Base-by-base conservation (phyloP, 53 echinoderm and acorn worm species). In the Zoroaster sp. region DNA sequence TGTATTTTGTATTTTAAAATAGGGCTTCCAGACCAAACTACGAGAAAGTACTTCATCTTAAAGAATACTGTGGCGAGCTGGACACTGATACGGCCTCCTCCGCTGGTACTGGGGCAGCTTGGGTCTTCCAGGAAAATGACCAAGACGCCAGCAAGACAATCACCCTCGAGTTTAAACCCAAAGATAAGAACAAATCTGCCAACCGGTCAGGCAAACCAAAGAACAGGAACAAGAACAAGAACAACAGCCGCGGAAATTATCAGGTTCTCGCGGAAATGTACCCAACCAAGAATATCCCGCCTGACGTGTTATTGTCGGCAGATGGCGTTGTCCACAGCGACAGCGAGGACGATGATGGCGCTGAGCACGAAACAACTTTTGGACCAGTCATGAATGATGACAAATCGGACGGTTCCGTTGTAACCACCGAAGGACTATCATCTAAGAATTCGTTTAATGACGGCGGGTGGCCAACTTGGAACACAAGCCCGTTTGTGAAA, bases 61-160 rank as follows among this genome's bases (percentile, higher is more conserved):
- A 85, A 35, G 85, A 85, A 20, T 85, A 85, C 35, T 51, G 70
- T 70, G 85, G 71, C 10, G 85, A 85, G 1, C n/a, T 85, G 38
- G 85, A 71, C 23, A 51, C 85, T 3, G 85, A 44, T 21, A n/a
- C n/a, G n/a, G 47, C 23, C 79, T 63, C 63, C 8, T 21, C 79
- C 2, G 41, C 52, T 4, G 85, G 85, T 17, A 85, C 85, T 11
- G 85, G 71, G n/a, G 52, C 85, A 7, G 71, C 11, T 10, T 85
- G 85, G 85, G 85, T 85, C 49, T 85, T 85, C 85, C 47, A 71
- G 11, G 85, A 85, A 23, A 85, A 71, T 21, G 85, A 85, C 2
- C 20, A 47, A 13, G 70, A 41, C 85, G 36, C 36, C 38, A 18
- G 36, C 71, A 34, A 37, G 71, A n/a, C 71, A 33, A 71, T 34